Evolutionary conservation across 2,888 invertebrate genomes (phyloP), one percentile per base, ranked within the genome.

Genomic region (Tyria jacobaeae): DNA sequence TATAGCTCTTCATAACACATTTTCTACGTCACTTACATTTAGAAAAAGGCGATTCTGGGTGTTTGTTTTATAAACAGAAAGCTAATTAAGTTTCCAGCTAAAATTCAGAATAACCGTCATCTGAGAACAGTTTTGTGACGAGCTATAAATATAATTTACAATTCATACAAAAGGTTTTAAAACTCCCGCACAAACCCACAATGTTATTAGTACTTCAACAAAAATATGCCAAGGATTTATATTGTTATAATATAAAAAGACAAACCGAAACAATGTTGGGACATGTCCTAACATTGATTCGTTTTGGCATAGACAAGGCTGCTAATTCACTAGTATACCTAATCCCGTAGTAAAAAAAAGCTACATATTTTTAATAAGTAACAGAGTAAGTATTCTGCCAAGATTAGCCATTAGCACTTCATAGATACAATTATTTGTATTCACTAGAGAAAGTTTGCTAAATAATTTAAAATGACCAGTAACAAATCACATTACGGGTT

Each of bases 111-210:
- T 44, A 44, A 44, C 17, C 47, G 37, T 49, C 21, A 14, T 56
- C 34, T 39, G 54, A 39, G 52, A 54, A n/a, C n/a, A 59, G 48
- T 52, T 59, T 54, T 58, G 27, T 51, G 60, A 39, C 37, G 21
- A 60, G 62, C 57, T 60, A 53, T 64, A 70, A 68, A 70, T 64
- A 61, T 62, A 60, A 58, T 60, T 52, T 57, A 62, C 47, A 63
- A 44, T 62, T 63, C 39, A 64, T 35, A 25, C 55, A 25, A 53
- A 31, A 31, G 27, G 27, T 7, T 4, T 31, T 63, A 66, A 60
- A 27, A 41, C 41, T 57, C 53, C 27, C 25, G 27, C 41, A 17
- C 5, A 54, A 41, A 54, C 37, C 27, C 3, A n/a, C 25, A 7
- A 27, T 17, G 39, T 25, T 14, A 35, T 14, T n/a, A n/a, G n/a